phyloP scores from a whole-genome alignment of 2,113 vertebrate species.

The Anser cygnoides region DNA sequence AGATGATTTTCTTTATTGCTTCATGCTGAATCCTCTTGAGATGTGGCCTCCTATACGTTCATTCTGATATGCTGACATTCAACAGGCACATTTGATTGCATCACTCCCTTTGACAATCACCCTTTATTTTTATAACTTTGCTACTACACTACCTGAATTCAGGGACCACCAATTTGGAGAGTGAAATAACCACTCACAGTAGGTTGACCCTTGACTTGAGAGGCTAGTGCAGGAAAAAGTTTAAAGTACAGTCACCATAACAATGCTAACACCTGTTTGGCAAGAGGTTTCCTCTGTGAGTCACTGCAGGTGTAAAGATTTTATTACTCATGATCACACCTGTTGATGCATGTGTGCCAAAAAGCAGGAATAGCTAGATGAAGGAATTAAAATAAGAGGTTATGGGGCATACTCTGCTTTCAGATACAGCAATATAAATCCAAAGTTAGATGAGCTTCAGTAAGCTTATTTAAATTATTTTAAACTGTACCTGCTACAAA shows the following conservation, averaged over 20 bases:
- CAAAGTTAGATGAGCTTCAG: background rate
- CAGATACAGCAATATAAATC: background rate
- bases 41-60: background rate
- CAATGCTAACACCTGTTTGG: constrained; percentile 65
- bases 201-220: constrained; percentile 28
- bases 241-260: constrained; percentile 35
- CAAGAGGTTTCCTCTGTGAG: constrained; percentile 38
- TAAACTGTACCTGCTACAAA: background rate
- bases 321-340: constrained; percentile 59
- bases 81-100: background rate
- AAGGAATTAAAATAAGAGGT: constrained; percentile 23
- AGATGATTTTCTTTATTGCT: constrained; percentile 2
- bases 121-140: constrained; percentile 10
- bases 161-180: constrained; percentile 24
- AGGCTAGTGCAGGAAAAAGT: constrained; percentile 3
- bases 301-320: constrained; percentile 66
- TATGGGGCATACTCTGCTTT: background rate
- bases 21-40: background rate
- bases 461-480: constrained; percentile 5
- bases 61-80: background rate
- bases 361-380: constrained; percentile 16
- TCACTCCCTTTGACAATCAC: background rate
- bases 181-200: background rate
- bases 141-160: constrained; percentile 34
- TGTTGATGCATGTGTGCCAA: constrained; percentile 41